Conservation (phyloP, 1,140 invertebrate species). For the Heliconius hermathena region DNA sequence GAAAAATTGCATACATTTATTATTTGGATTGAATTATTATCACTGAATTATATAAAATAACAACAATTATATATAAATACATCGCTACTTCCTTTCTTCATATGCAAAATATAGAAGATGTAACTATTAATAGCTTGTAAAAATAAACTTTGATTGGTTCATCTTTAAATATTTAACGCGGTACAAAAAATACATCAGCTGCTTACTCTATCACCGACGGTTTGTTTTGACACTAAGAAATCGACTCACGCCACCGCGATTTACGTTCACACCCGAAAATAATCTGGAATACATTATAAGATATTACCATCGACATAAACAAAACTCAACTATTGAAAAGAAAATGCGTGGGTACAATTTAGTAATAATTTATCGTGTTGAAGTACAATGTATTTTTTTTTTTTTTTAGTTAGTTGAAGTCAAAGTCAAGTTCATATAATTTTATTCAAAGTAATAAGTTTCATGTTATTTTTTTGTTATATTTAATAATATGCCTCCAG, state of each 20-base stretch:
- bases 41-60: too few relatives aligned
- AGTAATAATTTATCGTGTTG: neutral
- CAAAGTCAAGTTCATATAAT: neutral
- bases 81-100: neutral
- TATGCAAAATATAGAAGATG: neutral
- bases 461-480: too few relatives aligned
- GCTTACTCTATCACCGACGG: neutral
- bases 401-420: neutral
- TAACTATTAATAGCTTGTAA: neutral
- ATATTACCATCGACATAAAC: slow-evolving; percentile 11
- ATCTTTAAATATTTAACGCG: neutral
- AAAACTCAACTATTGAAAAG: neutral
- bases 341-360: neutral
- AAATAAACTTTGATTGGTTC: slow-evolving; percentile 9
- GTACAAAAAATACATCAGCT: slow-evolving; percentile 5
- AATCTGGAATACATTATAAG: slow-evolving; percentile 9
- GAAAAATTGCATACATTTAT: too few relatives aligned
- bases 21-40: too few relatives aligned
- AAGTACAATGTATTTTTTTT: neutral
- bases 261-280: slow-evolving; percentile 11
- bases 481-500: too few relatives aligned
- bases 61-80: too few relatives aligned
- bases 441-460: too few relatives aligned
- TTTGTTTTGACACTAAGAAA: slow-evolving; percentile 14
- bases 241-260: slow-evolving; percentile 3